Conservation (phyloP, 2,797 vertebrate genomes). For the Darevskia nairensis region DNA sequence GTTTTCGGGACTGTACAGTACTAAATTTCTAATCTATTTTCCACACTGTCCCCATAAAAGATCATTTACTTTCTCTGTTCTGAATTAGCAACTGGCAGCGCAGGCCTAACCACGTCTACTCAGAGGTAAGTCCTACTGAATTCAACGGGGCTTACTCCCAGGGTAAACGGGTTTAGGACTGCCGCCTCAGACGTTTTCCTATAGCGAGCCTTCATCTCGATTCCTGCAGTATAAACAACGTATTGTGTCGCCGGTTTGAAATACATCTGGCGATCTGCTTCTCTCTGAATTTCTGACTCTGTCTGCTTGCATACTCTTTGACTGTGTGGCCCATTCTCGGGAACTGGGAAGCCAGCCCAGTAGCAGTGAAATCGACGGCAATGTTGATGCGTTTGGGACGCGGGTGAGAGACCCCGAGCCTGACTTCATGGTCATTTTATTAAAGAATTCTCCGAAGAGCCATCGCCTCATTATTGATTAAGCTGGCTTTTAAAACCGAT, state of each 20-base stretch:
- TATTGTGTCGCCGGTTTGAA: constrained; percentile 53
- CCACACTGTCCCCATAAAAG: constrained; percentile 46
- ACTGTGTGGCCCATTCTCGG: neutral
- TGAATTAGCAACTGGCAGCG: constrained; percentile 41
- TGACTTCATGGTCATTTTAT: neutral
- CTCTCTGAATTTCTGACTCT: neutral
- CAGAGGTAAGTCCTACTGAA: no score
- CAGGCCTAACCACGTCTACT: no score
- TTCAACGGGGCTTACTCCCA: no score
- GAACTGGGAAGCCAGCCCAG: no score
- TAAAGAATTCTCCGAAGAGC: neutral
- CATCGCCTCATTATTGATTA: no score
- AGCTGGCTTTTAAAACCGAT: neutral
- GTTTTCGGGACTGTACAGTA: neutral
- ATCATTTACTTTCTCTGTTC: constrained; percentile 33
- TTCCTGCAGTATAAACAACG: constrained; percentile 69
- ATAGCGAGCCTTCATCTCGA: constrained; percentile 69
- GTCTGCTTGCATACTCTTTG: neutral
- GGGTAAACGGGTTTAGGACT: no score
- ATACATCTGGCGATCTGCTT: constrained; percentile 34
- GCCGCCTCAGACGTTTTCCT: constrained; percentile 38
- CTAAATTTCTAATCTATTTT: constrained; percentile 40
- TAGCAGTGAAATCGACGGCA: neutral
- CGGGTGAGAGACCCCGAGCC: neutral
- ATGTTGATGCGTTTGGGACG: neutral